Evolutionary conservation across 2,113 vertebrate genomes (phyloP), one percentile per base, ranked within the genome.

Genomic region (Hipposideros armiger): DNA sequence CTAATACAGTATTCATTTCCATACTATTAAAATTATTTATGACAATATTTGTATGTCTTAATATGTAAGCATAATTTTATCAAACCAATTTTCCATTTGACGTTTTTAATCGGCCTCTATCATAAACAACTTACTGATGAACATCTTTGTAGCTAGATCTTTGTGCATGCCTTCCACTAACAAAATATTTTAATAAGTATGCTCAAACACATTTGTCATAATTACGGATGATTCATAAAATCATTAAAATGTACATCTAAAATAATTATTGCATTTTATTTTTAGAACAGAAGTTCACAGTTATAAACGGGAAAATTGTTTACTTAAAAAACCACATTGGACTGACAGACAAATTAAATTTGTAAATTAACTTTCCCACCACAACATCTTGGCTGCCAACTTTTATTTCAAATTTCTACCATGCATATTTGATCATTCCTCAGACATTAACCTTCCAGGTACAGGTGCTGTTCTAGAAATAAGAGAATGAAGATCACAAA

Each of bases 51-150:
- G 72, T 28, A 89, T 16, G 62, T 56, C 15, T 62, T 85, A 58
- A 20, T 92, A 36, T 69, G 93, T 96, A 93, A 91, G 36, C 15
- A 58, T 32, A 0, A 92, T 80, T 94, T 95, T 91, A 58, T n/a
- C 62, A 76, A 96, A 78, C 13, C 50, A 56, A 22, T 56, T 74
- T 77, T 78, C 10, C 19, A 45, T 20, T 80, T 86, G 52, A 54
- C 10, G 47, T 13, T 93, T 95, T 82, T 45, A 66, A 42, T 50
- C 93, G 16, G 90, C 30, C 50, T 70, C 4, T 87, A 52, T 81
- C 47, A 54, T 24, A 90, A 96, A 56, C 10, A 76, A 73, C 82
- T 72, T 76, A 95, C 26, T 92, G n/a, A 95, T 58, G 32, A 66
- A 72, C 3, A 54, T 77, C 15, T 95, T 93, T 87, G 36, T 11